Conservation (phyloP, 2,888 invertebrate species). For the Idaea dimidiata region DNA sequence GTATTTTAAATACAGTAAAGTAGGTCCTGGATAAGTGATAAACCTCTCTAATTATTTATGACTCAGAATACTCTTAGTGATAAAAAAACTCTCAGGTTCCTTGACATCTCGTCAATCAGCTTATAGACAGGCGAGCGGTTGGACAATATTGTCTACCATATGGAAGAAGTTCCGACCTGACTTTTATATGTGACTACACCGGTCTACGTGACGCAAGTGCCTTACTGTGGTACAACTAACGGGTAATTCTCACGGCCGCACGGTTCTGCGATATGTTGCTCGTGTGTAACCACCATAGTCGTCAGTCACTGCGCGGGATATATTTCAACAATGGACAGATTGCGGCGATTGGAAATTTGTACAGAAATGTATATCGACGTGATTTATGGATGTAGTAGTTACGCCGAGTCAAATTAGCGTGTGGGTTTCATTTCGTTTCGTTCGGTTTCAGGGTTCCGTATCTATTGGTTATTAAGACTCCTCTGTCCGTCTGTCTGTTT, state of each 20-base stretch:
- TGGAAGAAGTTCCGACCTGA: no score
- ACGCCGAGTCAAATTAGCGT: not conserved
- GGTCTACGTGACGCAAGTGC: not conserved
- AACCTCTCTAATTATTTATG: no score
- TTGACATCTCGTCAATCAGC: not conserved
- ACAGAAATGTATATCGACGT: not conserved
- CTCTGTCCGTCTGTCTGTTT: no score
- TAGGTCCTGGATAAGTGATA: not conserved
- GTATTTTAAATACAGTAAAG: no score
- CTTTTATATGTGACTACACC: not conserved
- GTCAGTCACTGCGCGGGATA: not conserved
- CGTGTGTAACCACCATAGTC: not conserved
- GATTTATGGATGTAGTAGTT: not conserved
- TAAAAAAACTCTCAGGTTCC: not conserved
- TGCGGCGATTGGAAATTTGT: not conserved
- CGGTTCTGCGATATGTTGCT: not conserved
- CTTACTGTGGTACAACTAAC: no score
- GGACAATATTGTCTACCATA: no score
- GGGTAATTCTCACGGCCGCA: no score
- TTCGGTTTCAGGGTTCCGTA: not conserved
- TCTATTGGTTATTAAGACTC: no score
- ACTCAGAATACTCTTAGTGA: not conserved
- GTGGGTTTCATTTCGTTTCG: not conserved
- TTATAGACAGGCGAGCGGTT: not conserved
- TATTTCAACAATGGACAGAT: not conserved